phyloP scores from a whole-genome alignment of 2,888 invertebrate species.

The Lithophane socia region DNA sequence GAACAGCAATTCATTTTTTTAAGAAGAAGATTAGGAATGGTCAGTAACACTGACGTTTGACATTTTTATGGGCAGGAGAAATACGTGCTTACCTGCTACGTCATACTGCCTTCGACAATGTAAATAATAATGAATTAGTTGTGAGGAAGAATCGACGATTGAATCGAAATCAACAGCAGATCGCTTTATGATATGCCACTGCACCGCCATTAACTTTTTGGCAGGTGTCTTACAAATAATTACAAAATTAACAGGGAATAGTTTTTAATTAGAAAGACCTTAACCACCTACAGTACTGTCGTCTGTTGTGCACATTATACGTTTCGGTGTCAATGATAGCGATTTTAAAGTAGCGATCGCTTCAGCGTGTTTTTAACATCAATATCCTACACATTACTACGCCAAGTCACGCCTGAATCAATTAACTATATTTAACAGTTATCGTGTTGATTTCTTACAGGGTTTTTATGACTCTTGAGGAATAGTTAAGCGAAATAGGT shows the following conservation, averaged over 20 bases:
- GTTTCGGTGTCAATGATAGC: constrained; percentile 8
- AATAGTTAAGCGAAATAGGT: too few species aligned
- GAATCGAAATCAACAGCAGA: neutral
- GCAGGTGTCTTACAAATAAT: neutral
- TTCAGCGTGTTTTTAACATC: neutral
- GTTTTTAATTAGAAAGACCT: constrained; percentile 17
- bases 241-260: neutral
- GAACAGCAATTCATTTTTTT: too few species aligned
- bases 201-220: neutral
- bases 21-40: neutral
- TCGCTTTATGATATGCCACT: neutral
- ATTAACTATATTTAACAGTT: too few species aligned
- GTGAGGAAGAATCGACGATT: neutral
- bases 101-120: neutral
- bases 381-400: too few species aligned
- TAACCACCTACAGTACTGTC: neutral
- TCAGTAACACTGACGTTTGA: neutral
- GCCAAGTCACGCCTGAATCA: too few species aligned
- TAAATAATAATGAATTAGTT: neutral
- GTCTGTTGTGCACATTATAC: neutral
- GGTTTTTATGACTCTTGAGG: too few species aligned
- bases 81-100: too few species aligned
- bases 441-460: too few species aligned
- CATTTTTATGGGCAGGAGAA: neutral
- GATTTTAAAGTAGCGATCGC: neutral